A percentile compares a stretch with the other conserved stretches of the same genome.
Evolutionary conservation across 2,888 invertebrate species (phyloP).

Genomic region (Polymixis lichenea): DNA sequence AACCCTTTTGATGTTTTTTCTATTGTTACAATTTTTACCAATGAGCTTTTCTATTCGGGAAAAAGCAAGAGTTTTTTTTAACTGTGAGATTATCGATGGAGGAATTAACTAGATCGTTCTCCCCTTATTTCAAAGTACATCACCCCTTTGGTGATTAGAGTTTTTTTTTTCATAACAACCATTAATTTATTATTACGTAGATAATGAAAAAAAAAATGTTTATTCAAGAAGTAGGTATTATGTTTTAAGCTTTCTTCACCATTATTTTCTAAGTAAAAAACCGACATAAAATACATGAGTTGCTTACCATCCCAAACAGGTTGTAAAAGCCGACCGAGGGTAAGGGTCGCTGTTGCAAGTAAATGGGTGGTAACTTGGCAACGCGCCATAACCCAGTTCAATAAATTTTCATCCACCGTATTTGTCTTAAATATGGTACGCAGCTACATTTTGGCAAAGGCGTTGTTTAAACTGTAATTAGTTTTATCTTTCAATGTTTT

Average conservation of each 20-base stretch:
- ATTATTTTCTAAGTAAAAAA: constrained; percentile 37
- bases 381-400: constrained; percentile 54
- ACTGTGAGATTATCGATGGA: neutral
- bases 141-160: too few relatives aligned
- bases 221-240: neutral
- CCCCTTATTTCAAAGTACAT: neutral
- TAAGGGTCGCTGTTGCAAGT: constrained; percentile 50
- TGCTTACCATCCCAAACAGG: constrained; percentile 47
- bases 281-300: constrained; percentile 46
- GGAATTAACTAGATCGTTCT: neutral
- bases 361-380: constrained; percentile 59
- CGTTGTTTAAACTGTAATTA: constrained; percentile 46
- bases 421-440: constrained; percentile 49
- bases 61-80: neutral
- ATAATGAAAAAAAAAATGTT: neutral
- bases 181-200: too few relatives aligned
- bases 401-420: constrained; percentile 55
- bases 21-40: neutral
- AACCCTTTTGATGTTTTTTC: neutral
- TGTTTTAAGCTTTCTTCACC: constrained; percentile 18
- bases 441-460: constrained; percentile 37
- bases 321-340: constrained; percentile 51
- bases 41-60: neutral
- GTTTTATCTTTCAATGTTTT: constrained; percentile 9
- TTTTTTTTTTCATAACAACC: too few relatives aligned